Evolutionary conservation across 2,797 vertebrate species (phyloP), one percentile per base, ranked within the genome.

Genomic region (Gallinago solitaria): DNA sequence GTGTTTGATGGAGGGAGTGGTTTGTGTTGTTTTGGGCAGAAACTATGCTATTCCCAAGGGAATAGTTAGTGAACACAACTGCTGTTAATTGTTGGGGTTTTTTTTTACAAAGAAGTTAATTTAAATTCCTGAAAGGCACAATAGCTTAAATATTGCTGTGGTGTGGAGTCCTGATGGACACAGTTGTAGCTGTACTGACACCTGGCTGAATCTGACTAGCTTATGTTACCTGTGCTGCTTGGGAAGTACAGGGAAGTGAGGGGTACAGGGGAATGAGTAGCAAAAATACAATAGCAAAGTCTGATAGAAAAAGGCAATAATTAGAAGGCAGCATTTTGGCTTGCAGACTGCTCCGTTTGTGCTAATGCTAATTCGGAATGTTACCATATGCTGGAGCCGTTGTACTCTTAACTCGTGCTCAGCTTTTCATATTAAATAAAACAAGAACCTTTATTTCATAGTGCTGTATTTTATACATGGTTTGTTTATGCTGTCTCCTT

Each of bases 371-470:
- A 61, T 67, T 90, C 0, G 12, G 61, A 48, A 37, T 91, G 33
- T 87, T 83, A 51, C 50, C 3, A 8, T 68, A 32, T 87, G 33
- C 75, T 93, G 87, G n/a, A 93, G 79, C 39, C 39, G 85, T 5
- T 91, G 43, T 68, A 32, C 35, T 90, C 70, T 81, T 43, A 80
- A 51, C 35, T 88, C 16, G 33, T 60, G 59, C 67, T 85, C 41
- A 70, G 83, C 33, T 77, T 92, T 93, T 87, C 64, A n/a, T 80
- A 61, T 74, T 48, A 74, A 96, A 87, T 92, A 83, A 94, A 95
- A 50, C 5, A 59, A 85, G 57, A 77, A 59, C 17, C 13, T 47
- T 75, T 69, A 28, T 86, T 89, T 92, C 48, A 30, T 14, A 77
- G 17, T 70, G 53, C 93, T 75, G 8, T 89, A 64, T 87, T 95